Evolutionary conservation across 2,888 invertebrate species (phyloP).

Genomic region (Hecatera dysodea): DNA sequence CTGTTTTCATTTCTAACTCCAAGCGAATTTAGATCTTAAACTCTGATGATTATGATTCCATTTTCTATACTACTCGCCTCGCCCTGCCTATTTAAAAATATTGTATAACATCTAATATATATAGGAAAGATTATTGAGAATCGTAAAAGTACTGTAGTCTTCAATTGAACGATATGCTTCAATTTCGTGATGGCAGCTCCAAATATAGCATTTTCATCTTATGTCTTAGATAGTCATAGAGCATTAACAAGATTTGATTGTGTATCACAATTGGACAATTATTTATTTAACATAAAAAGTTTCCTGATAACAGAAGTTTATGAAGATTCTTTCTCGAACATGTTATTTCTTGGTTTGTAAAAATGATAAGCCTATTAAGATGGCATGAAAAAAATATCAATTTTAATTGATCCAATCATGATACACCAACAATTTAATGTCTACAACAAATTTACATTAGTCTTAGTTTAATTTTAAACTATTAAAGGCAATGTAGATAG

Average conservation of each 20-base stretch:
- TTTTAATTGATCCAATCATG: slow-evolving; percentile 55
- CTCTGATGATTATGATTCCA: slow-evolving; percentile 80
- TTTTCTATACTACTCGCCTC: slow-evolving; percentile 79
- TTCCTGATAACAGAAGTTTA: neutral
- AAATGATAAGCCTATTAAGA: neutral
- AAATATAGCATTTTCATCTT: slow-evolving; percentile 74
- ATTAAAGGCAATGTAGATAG: slow-evolving; percentile 85
- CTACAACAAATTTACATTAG: slow-evolving; percentile 73
- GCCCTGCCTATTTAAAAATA: slow-evolving; percentile 83
- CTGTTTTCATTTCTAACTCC: slow-evolving; percentile 74
- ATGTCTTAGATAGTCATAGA: slow-evolving; percentile 64
- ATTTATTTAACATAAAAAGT: slow-evolving; percentile 3
- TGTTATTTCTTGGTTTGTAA: neutral
- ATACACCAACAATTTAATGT: slow-evolving; percentile 60
- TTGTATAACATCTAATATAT: slow-evolving; percentile 89
- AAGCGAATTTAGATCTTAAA: slow-evolving; percentile 79
- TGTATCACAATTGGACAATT: slow-evolving; percentile 55
- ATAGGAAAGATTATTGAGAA: slow-evolving; percentile 90
- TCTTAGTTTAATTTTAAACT: slow-evolving; percentile 82
- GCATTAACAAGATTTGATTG: slow-evolving; percentile 48
- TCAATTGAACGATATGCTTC: slow-evolving; percentile 90
- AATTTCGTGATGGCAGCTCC: slow-evolving; percentile 89
- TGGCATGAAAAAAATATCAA: neutral
- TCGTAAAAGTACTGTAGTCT: slow-evolving; percentile 89
- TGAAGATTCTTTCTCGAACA: neutral